Conservation (phyloP, 2,888 invertebrate species). For the Leptopilina myrica region DNA sequence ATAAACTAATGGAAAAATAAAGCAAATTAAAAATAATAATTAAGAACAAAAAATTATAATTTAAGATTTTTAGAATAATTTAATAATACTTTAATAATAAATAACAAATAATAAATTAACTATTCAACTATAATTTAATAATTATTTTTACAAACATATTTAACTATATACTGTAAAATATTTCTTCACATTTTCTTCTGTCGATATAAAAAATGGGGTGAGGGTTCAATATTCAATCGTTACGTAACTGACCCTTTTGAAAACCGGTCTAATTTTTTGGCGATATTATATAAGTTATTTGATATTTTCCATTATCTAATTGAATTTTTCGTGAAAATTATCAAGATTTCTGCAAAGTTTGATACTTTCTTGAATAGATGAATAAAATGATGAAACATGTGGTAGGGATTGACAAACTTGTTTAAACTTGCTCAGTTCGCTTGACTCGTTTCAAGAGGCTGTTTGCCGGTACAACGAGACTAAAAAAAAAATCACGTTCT, state of each 20-base stretch:
- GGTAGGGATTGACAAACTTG: conserved; percentile 17
- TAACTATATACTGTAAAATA: background rate
- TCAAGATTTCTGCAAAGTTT: background rate
- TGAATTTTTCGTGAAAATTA: background rate
- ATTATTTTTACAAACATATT: too few species aligned
- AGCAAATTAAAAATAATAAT: too few species aligned
- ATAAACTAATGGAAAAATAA: too few species aligned
- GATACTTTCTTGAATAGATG: background rate
- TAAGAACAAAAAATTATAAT: too few species aligned
- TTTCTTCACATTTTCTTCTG: background rate
- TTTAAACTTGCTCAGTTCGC: conserved; percentile 28
- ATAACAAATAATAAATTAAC: too few species aligned
- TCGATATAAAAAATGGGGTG: background rate
- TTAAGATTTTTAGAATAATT: too few species aligned
- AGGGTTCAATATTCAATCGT: background rate
- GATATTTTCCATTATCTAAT: background rate
- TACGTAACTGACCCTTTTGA: conserved; percentile 1
- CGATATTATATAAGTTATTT: conserved; percentile 24
- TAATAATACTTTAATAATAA: too few species aligned
- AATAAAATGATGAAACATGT: background rate
- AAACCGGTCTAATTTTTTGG: conserved; percentile 18
- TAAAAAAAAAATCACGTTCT: conserved; percentile 14
- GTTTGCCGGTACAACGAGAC: conserved; percentile 11
- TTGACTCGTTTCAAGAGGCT: background rate
- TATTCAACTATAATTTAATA: too few species aligned